A percentile compares a stretch with the other conserved stretches of the same genome.
These are phyloP conservation scores for rabbit (Oryctolagus cuniculus) DNA, from an alignment of 2,113 vertebrate genomes.

Conservation along the genomic window DNA sequence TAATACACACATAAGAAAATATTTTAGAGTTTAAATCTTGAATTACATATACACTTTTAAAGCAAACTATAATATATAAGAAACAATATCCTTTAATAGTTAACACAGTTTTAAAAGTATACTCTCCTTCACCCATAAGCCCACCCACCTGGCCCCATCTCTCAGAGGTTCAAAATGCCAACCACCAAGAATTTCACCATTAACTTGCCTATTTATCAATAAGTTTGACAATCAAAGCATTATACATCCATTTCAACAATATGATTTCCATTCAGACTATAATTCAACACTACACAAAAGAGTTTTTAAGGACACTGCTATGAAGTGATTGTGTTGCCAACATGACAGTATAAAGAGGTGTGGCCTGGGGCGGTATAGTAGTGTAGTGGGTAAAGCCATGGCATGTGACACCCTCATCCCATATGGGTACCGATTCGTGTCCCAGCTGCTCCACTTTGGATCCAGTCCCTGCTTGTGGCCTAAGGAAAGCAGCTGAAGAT, in stretches of 20 bases:
- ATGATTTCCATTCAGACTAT: neutral
- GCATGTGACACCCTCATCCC: too few species aligned
- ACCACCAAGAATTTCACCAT: slow-evolving; percentile 42
- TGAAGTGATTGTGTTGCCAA: neutral
- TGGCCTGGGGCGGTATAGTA: neutral
- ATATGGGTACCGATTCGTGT: too few species aligned
- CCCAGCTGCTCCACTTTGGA: too few species aligned
- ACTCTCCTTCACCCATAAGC: neutral
- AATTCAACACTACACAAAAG: neutral
- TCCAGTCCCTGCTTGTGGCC: too few species aligned
- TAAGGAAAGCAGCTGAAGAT: too few species aligned
- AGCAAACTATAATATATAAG: neutral
- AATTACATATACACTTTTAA: slow-evolving; percentile 23
- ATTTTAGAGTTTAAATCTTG: slow-evolving; percentile 12
- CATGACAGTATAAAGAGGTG: neutral
- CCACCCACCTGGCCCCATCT: too few species aligned
- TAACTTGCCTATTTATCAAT: neutral
- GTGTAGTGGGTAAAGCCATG: too few species aligned
- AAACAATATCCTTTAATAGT: slow-evolving; percentile 43
- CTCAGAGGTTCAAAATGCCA: neutral
- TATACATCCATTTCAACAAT: neutral
- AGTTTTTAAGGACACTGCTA: neutral
- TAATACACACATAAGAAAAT: neutral
- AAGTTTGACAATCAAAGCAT: neutral
- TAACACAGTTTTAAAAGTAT: slow-evolving; percentile 38